These are phyloP conservation scores for Hypotaenidia okinawae DNA, from an alignment of 2,797 vertebrate species.

Conservation along the genomic window DNA sequence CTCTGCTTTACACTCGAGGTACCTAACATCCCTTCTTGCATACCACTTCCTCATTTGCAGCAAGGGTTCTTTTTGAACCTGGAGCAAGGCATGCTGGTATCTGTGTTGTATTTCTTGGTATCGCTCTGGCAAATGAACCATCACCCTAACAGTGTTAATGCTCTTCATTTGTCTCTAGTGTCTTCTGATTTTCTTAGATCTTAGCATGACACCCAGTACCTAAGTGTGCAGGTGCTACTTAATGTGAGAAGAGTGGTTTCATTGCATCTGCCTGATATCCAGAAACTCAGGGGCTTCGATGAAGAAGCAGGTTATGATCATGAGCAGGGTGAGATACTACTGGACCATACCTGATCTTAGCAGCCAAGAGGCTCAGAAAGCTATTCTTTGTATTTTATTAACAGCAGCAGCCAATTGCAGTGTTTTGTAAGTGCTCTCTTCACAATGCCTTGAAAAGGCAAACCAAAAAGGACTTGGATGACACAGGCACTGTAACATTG, in stretches of 20 bases:
- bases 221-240: not conserved
- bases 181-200: not conserved
- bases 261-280: not conserved
- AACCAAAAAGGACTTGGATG: not conserved
- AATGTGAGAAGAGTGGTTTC: not conserved
- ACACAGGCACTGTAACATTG: not conserved
- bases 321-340: not conserved
- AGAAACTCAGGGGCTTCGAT: not conserved
- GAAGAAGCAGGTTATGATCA: not conserved
- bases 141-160: not conserved
- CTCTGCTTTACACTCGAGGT: not conserved
- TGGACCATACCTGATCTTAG: not conserved
- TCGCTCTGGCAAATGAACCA: not conserved
- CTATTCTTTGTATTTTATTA: not conserved
- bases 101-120: not conserved
- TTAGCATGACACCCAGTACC: not conserved
- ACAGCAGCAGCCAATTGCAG: not conserved
- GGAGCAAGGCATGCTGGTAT: not conserved
- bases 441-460: not conserved
- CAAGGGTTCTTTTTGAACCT: not conserved
- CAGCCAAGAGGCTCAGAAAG: not conserved
- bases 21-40: not conserved
- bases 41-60: not conserved
- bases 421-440: not conserved
- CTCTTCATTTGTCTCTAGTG: not conserved